A percentile compares a stretch with the other conserved stretches of the same genome.
Conservation (phyloP, 2,113 vertebrate species). For the Bubo scandiacus region DNA sequence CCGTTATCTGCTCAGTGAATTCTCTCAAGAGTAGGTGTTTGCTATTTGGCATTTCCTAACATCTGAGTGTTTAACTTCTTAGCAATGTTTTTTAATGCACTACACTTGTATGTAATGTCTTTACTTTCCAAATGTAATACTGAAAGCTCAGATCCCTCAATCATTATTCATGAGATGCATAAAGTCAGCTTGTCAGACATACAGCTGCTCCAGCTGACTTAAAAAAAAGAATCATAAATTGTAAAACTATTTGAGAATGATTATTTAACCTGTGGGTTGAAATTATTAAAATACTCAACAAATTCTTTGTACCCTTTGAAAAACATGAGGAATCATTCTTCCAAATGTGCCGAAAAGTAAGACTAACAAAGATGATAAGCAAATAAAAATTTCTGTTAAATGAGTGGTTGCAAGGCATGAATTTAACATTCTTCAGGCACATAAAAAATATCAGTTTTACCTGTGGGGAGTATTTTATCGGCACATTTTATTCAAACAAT, state of each 20-base stretch:
- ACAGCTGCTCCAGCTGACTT: background rate
- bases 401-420: background rate
- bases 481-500: slow-evolving; percentile 61
- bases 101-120: background rate
- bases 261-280: background rate
- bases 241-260: background rate
- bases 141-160: background rate
- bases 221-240: background rate
- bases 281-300: background rate
- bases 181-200: background rate
- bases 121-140: slow-evolving; percentile 11
- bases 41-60: background rate
- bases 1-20: background rate
- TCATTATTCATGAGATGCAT: background rate
- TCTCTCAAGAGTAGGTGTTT: background rate
- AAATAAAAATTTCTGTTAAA: slow-evolving; percentile 11
- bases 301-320: background rate
- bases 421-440: background rate
- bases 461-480: slow-evolving; percentile 59
- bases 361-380: background rate
- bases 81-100: background rate
- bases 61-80: background rate
- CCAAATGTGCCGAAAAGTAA: background rate
- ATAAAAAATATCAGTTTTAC: slow-evolving; percentile 25
- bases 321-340: background rate